Base-by-base conservation (phyloP, 1,140 invertebrate genomes). In the Scaptomyza pallida region DNA sequence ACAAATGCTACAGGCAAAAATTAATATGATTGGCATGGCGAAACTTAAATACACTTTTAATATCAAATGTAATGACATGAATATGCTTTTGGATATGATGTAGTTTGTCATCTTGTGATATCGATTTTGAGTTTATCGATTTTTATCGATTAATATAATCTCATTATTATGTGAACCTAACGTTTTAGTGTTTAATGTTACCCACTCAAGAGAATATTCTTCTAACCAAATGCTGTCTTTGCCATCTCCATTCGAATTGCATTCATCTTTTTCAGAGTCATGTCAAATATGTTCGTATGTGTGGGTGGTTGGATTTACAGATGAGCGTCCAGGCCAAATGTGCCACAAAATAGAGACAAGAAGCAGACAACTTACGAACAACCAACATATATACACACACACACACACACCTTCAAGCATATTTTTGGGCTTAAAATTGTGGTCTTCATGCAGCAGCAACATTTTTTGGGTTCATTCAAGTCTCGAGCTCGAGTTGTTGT, bases 331-430 rank as follows among this genome's bases (percentile, higher is more conserved):
- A 16, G 61, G 21, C 56, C 26, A 52, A 76, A 74, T 55, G 55
- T 48, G 70, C 74, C 78, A 63, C 54, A 86, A 72, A 63, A 81
- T 71, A 81, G 73, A 81, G 82, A 88, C 82, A 85, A 79, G 72
- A 76, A 74, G 69, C 62, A 81, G 81, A 81, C 81, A 86, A 88
- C 74, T 88, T 74, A 81, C 77, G 74, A 62, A 81, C 81, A 85
- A 74, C 76, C 63, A 57, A 54, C 71, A 47, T 26, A 61, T 6
- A 45, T 17, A 5, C 35, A 35, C 47, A 55, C 54, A 35, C 37
- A 10, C 37, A 21, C 56, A 55, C 21, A 51, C 48, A 41, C 21
- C 16, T 21, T 9, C 15, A 56, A 23, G n/a, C 23, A 43, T 37
- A 48, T 56, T 63, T n/a, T 81, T 78, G 56, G 50, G 74, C 78